Evolutionary conservation across 2,113 vertebrate species (phyloP).

Genomic region (Anoplopoma fimbria): DNA sequence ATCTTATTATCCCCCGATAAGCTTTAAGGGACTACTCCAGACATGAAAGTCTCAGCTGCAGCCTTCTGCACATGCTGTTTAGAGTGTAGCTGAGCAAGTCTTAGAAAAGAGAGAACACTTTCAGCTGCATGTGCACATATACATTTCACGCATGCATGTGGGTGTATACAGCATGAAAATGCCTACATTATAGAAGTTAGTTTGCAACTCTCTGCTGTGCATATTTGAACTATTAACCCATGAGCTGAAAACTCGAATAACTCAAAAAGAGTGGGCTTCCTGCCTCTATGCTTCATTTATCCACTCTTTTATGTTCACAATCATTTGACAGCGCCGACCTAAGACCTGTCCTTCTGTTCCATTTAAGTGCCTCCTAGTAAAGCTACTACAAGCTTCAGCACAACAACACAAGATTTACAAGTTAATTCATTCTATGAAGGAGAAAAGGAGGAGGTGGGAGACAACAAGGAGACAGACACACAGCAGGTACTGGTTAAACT

Average conservation of each 20-base stretch:
- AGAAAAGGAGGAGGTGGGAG: neutral
- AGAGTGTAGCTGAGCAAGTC: neutral
- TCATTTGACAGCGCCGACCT: neutral
- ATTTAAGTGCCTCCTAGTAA: neutral
- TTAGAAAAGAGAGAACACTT: neutral
- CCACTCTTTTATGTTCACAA: neutral
- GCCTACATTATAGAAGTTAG: neutral
- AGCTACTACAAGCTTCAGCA: neutral
- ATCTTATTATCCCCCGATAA: slow-evolving; percentile 26
- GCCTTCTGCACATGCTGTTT: neutral
- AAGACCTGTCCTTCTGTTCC: slow-evolving; percentile 31
- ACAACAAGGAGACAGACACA: neutral
- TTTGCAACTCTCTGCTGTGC: neutral
- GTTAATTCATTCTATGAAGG: neutral
- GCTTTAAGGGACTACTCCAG: slow-evolving; percentile 12
- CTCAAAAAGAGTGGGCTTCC: slow-evolving; percentile 11
- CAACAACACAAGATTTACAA: neutral
- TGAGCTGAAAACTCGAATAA: slow-evolving; percentile 41
- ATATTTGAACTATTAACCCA: slow-evolving; percentile 43
- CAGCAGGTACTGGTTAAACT: neutral
- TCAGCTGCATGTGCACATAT: slow-evolving; percentile 2
- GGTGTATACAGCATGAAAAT: slow-evolving; percentile 6
- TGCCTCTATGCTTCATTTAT: neutral
- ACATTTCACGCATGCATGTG: slow-evolving; percentile 19
- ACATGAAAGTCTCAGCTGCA: slow-evolving; percentile 4